These are phyloP conservation scores for Apodemus agrarius DNA, from an alignment of 2,797 vertebrate species.

Conservation along the genomic window DNA sequence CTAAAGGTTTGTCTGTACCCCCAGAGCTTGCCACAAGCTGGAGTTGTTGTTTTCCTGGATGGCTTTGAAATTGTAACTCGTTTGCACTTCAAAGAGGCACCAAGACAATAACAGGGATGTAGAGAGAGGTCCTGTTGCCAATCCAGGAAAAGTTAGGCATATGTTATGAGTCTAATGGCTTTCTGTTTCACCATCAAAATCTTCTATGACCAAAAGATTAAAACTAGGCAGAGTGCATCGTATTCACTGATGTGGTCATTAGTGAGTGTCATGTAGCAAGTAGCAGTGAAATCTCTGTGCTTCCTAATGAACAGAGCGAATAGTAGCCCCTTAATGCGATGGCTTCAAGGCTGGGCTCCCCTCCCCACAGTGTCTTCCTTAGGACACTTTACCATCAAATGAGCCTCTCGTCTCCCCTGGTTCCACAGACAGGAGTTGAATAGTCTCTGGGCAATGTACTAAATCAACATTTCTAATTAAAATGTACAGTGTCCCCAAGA, in stretches of 20 bases:
- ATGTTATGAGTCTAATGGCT: conserved; percentile 50
- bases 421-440: conserved; percentile 14
- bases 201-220: conserved; percentile 48
- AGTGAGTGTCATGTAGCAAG: conserved; percentile 40
- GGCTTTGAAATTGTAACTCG: conserved; percentile 60
- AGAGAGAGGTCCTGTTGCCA: conserved; percentile 27
- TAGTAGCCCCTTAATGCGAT: conserved; percentile 7
- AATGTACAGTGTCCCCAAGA: conserved; percentile 5
- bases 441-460: not conserved
- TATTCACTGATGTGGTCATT: not conserved
- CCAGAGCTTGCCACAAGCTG: not conserved
- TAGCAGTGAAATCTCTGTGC: conserved; percentile 26
- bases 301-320: conserved; percentile 36
- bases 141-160: conserved; percentile 38
- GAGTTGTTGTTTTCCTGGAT: conserved; percentile 2
- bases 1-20: not conserved
- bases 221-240: conserved; percentile 10
- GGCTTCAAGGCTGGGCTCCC: conserved; percentile 13
- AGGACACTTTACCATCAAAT: conserved; percentile 12
- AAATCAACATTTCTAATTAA: conserved; percentile 59
- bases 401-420: conserved; percentile 32
- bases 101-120: conserved; percentile 37
- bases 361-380: not conserved
- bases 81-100: conserved; percentile 73
- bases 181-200: conserved; percentile 59